These are phyloP conservation scores for Rhinophrynus dorsalis DNA, from an alignment of 2,797 vertebrate species.

Conservation along the genomic window DNA sequence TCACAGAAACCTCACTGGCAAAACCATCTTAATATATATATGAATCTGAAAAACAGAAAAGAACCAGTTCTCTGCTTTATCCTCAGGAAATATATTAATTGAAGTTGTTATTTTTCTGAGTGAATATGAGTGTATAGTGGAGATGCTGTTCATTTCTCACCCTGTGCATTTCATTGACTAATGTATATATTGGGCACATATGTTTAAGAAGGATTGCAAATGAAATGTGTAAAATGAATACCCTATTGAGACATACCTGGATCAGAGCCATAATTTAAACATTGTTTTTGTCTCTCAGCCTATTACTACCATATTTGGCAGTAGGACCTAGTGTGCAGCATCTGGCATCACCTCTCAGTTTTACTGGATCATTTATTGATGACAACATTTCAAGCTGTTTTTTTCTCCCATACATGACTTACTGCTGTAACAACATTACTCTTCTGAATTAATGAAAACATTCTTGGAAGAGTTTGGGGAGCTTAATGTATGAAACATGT, in stretches of 20 bases:
- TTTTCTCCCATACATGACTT: conserved; percentile 13
- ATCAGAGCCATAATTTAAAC: conserved; percentile 38
- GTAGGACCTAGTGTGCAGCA: conserved; percentile 16
- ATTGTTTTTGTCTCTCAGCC: conserved; percentile 37
- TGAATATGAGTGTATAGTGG: conserved; percentile 11
- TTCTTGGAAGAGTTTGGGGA: conserved; percentile 8
- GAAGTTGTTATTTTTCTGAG: background rate
- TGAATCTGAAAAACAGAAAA: conserved; percentile 30
- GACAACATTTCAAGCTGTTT: conserved; percentile 33
- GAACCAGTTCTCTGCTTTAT: conserved; percentile 7
- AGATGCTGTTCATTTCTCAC: conserved; percentile 22
- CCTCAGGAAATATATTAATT: conserved; percentile 24
- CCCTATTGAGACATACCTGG: conserved; percentile 39
- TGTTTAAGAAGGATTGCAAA: conserved; percentile 29
- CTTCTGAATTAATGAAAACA: conserved; percentile 2
- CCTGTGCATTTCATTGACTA: conserved; percentile 15
- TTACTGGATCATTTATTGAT: conserved; percentile 30
- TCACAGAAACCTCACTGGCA: conserved; percentile 21
- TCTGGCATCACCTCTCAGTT: conserved; percentile 35
- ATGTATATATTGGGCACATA: conserved; percentile 39
- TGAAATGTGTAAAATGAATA: conserved; percentile 44
- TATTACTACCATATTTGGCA: conserved; percentile 37
- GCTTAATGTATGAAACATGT: background rate
- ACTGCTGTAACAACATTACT: background rate
- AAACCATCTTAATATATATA: conserved; percentile 14